These are phyloP conservation scores for Lepetodrilus schrolli DNA, from an alignment of 2,888 invertebrate species.

Conservation along the genomic window DNA sequence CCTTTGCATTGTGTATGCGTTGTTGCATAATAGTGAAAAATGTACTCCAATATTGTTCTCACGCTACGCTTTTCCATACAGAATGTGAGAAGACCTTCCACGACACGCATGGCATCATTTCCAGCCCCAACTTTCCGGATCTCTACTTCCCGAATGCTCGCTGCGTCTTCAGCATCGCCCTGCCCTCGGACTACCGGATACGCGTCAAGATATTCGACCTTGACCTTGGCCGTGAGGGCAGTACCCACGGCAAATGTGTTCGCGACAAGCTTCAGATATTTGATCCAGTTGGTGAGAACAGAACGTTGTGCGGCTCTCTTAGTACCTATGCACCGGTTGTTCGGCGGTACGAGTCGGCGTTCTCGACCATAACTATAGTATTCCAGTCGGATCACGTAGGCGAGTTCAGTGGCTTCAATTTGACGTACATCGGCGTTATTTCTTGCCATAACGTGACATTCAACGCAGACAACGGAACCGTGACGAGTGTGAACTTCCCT, in stretches of 20 bases:
- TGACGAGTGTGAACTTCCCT: conserved; percentile 80
- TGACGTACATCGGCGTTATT: conserved; percentile 38
- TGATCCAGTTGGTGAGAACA: conserved; percentile 13
- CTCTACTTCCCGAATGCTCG: conserved; percentile 35
- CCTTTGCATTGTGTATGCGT: too few species aligned
- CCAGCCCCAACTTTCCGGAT: conserved; percentile 36
- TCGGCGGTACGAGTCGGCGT: conserved; percentile 35
- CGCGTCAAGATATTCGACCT: conserved; percentile 32
- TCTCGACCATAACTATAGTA: conserved; percentile 33
- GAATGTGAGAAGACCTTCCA: conserved; percentile 33
- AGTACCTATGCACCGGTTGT: neutral
- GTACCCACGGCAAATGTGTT: conserved; percentile 2
- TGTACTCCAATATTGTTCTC: too few species aligned
- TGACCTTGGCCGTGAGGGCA: conserved; percentile 29
- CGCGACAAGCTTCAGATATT: conserved; percentile 23
- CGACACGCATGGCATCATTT: conserved; percentile 31
- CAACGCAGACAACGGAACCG: conserved; percentile 72
- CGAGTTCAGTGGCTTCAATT: conserved; percentile 41
- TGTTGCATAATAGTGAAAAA: too few species aligned
- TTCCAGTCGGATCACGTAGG: conserved; percentile 35
- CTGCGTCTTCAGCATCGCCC: conserved; percentile 34
- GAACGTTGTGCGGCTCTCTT: conserved; percentile 12
- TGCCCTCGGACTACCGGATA: conserved; percentile 38
- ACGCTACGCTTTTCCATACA: neutral
- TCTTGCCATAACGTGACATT: conserved; percentile 46